Evolutionary conservation across 2,888 invertebrate genomes (phyloP).

Genomic region (Monochamus alternatus): DNA sequence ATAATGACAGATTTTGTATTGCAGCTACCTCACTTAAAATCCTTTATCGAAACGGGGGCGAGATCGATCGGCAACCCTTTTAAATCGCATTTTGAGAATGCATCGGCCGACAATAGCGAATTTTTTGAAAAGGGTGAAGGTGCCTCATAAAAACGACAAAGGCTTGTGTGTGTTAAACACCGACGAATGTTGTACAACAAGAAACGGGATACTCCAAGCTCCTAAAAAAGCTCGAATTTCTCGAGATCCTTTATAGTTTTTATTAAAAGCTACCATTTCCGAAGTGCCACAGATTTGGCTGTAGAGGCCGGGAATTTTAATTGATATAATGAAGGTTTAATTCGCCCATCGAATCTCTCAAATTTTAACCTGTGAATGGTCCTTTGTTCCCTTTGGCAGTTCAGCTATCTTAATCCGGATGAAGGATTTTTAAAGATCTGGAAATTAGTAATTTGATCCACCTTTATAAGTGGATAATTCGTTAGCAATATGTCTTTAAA

Average conservation of each 20-base stretch:
- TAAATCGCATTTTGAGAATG: slow-evolving; percentile 47
- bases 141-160: slow-evolving; percentile 46
- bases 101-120: slow-evolving; percentile 45
- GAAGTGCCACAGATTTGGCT: slow-evolving; percentile 21
- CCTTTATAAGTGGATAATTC: neutral
- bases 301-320: slow-evolving; percentile 31
- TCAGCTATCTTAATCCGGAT: neutral
- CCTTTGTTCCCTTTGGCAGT: slow-evolving; percentile 14
- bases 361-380: slow-evolving; percentile 14
- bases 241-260: slow-evolving; percentile 21
- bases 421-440: neutral
- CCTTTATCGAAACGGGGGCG: slow-evolving; percentile 50
- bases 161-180: slow-evolving; percentile 57
- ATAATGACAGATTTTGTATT: slow-evolving; percentile 40
- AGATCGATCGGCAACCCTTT: slow-evolving; percentile 51
- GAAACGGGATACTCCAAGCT: slow-evolving; percentile 42
- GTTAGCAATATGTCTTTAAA: neutral
- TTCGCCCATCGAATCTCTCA: slow-evolving; percentile 22
- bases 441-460: neutral
- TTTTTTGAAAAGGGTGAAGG: slow-evolving; percentile 52
- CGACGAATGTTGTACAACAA: slow-evolving; percentile 58
- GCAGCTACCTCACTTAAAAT: slow-evolving; percentile 49
- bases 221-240: slow-evolving; percentile 44
- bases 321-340: slow-evolving; percentile 30
- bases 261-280: slow-evolving; percentile 32